phyloP scores from a whole-genome alignment of 2,113 vertebrate genomes.

The Psilopsiagon aurifrons region DNA sequence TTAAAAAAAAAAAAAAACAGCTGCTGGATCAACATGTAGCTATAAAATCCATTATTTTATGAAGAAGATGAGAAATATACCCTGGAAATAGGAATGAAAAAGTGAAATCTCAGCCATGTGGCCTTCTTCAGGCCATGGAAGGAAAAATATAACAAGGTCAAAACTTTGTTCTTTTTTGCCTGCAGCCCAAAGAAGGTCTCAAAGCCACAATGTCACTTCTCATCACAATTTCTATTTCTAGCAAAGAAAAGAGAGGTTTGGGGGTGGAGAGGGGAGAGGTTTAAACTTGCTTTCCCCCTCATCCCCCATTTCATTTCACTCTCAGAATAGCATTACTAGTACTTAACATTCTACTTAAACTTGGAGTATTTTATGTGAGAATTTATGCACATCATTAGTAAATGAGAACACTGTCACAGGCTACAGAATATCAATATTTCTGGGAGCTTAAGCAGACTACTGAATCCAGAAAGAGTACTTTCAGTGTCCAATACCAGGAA shows the following conservation, averaged over 20 bases:
- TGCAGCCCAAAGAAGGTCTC: slow-evolving; percentile 19
- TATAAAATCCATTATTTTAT: slow-evolving; percentile 51
- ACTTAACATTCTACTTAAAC: background rate
- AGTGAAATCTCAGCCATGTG: slow-evolving; percentile 47
- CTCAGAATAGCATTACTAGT: background rate
- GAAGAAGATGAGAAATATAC: slow-evolving; percentile 41
- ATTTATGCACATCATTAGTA: background rate
- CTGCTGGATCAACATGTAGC: slow-evolving; percentile 60
- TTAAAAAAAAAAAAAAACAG: slow-evolving; percentile 66
- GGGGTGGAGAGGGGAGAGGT: background rate
- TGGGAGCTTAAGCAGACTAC: background rate
- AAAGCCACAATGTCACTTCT: background rate
- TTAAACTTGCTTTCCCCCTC: background rate
- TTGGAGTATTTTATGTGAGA: background rate
- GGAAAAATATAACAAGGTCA: slow-evolving; percentile 61
- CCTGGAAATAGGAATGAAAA: slow-evolving; percentile 66
- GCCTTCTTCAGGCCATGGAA: slow-evolving; percentile 56
- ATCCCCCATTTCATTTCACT: background rate
- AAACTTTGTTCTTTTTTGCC: slow-evolving; percentile 44
- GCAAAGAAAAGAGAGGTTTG: background rate
- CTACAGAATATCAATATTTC: background rate
- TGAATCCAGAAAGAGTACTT: background rate
- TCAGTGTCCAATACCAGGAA: background rate
- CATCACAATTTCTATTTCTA: slow-evolving; percentile 38
- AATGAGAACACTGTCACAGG: background rate